A percentile compares a stretch with the other conserved stretches of the same genome.
phyloP scores from a whole-genome alignment of 2,888 invertebrate genomes.

The Scaptomyza polygonia region DNA sequence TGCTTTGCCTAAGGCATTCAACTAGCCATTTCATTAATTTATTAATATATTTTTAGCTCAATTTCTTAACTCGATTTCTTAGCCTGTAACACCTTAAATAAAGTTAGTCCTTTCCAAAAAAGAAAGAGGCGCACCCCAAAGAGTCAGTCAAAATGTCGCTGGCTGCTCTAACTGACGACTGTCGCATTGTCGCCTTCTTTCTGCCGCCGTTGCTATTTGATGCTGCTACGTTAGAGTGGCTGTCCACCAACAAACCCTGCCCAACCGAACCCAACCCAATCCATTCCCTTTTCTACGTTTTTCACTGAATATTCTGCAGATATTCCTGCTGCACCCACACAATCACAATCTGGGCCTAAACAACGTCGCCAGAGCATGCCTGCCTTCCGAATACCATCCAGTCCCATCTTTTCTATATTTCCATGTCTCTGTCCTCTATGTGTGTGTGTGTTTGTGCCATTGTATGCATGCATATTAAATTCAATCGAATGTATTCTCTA shows the following conservation, averaged over 20 bases:
- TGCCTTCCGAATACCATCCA: constrained; percentile 19
- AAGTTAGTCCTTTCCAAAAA: too few relatives aligned
- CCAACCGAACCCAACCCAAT: background rate
- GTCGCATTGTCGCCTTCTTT: constrained; percentile 44
- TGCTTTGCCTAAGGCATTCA: background rate
- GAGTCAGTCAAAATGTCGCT: constrained; percentile 20
- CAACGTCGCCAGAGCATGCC: constrained; percentile 36
- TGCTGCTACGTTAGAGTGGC: constrained; percentile 37
- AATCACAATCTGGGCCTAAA: constrained; percentile 51
- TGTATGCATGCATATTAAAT: constrained; percentile 83
- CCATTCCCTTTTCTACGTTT: background rate
- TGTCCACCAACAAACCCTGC: constrained; percentile 9
- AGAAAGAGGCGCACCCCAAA: constrained; percentile 50
- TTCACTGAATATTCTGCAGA: constrained; percentile 26
- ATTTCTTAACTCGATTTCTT: constrained; percentile 7
- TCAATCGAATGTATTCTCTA: constrained; percentile 82
- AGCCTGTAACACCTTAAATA: too few relatives aligned
- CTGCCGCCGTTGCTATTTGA: constrained; percentile 58
- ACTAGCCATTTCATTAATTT: background rate
- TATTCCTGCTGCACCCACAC: constrained; percentile 45
- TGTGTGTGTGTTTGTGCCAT: constrained; percentile 53
- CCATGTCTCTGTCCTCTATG: constrained; percentile 24
- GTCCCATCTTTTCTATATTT: constrained; percentile 24
- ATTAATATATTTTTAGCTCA: background rate
- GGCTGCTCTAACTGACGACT: constrained; percentile 25